Conservation (phyloP, 2,797 vertebrate genomes). For the Labeo calbasu region DNA sequence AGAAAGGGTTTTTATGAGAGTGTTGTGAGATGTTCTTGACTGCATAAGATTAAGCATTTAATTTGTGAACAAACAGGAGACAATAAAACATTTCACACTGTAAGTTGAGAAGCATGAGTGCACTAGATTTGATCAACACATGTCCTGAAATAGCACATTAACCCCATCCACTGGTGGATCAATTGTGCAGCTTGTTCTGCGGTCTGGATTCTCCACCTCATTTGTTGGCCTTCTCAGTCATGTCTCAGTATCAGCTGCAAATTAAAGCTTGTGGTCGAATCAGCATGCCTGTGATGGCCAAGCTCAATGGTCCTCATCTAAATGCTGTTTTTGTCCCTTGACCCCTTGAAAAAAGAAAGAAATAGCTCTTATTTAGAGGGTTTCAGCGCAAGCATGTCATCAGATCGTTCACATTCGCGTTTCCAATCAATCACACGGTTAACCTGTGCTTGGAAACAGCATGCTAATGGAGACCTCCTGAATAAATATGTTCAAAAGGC, state of each 20-base stretch:
- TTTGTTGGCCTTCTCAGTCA: constrained; percentile 42
- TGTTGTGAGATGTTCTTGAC: not conserved
- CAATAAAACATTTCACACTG: constrained; percentile 18
- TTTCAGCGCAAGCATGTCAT: constrained; percentile 16
- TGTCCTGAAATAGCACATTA: constrained; percentile 24
- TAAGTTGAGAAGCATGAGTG: not conserved
- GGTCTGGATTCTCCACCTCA: constrained; percentile 37
- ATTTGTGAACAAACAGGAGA: constrained; percentile 9
- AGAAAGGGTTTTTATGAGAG: not conserved
- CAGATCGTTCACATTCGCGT: constrained; percentile 17
- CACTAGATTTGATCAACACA: constrained; percentile 38
- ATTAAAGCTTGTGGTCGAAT: constrained; percentile 47
- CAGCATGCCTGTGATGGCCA: constrained; percentile 40
- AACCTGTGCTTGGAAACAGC: constrained; percentile 17
- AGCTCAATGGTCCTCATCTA: constrained; percentile 45
- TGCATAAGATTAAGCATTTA: not conserved
- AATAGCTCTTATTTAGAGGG: constrained; percentile 27
- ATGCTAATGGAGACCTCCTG: constrained; percentile 12
- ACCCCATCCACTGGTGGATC: constrained; percentile 25
- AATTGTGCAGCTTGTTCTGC: constrained; percentile 35
- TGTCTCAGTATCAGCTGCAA: constrained; percentile 52
- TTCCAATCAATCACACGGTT: constrained; percentile 34
- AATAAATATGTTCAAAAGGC: not conserved
- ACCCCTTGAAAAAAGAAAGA: constrained; percentile 39
- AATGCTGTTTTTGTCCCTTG: constrained; percentile 52